These are phyloP conservation scores for Pongo abelii DNA, from an alignment of 2,113 vertebrate genomes.

Conservation along the genomic window DNA sequence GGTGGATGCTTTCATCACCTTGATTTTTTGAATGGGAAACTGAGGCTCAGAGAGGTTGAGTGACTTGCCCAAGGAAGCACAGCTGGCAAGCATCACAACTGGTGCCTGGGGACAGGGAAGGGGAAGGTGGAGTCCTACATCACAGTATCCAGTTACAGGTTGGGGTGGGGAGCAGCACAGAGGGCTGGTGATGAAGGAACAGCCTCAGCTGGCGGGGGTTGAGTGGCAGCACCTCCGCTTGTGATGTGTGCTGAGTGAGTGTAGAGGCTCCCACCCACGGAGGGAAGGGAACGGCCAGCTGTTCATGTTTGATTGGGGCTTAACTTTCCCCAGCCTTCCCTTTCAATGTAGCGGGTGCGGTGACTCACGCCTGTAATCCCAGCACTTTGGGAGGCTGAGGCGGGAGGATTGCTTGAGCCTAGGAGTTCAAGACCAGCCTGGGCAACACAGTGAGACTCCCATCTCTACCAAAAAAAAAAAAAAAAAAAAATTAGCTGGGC, in stretches of 20 bases:
- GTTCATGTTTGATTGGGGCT: neutral
- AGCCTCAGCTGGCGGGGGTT: neutral
- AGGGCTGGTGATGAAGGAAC: too few relatives aligned
- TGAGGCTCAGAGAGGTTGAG: neutral
- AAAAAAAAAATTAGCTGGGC: too few relatives aligned
- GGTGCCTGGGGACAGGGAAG: neutral
- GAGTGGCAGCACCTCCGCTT: neutral
- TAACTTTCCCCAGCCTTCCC: neutral
- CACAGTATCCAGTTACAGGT: neutral
- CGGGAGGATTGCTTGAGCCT: too few relatives aligned
- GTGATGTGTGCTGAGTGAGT: neutral
- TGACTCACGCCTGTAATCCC: too few relatives aligned
- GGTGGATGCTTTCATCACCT: neutral
- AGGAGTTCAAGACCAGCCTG: too few relatives aligned
- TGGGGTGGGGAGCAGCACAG: fast-evolving
- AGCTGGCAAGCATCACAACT: neutral
- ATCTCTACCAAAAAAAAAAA: too few relatives aligned
- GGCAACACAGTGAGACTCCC: too few relatives aligned
- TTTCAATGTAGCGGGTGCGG: too few relatives aligned
- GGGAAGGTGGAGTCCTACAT: neutral
- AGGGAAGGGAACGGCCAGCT: neutral
- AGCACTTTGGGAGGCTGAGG: too few relatives aligned
- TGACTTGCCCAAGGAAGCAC: neutral
- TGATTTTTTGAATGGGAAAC: neutral
- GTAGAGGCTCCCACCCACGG: fast-evolving